A percentile compares a stretch with the other conserved stretches of the same genome.
Conservation (phyloP, 2,797 vertebrate species). For the Hippocampus kuda region DNA sequence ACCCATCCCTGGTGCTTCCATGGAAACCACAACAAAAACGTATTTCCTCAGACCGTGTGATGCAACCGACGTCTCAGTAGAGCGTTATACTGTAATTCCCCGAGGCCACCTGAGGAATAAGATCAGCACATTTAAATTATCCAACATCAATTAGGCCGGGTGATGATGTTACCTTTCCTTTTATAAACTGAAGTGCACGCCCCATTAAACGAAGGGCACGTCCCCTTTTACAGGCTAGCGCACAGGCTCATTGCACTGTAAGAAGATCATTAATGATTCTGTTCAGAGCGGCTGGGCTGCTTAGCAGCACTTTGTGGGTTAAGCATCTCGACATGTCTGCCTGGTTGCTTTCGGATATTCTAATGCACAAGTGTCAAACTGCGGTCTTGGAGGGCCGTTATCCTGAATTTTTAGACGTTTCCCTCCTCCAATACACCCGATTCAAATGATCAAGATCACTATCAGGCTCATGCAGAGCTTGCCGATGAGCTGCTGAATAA, state of each 20-base stretch:
- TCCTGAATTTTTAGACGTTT: too few relatives aligned
- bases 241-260: not conserved
- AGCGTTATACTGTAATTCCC: not conserved
- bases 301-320: not conserved
- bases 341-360: not conserved
- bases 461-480: too few relatives aligned
- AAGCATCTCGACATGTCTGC: not conserved
- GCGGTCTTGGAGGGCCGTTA: too few relatives aligned
- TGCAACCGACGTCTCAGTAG: not conserved
- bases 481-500: too few relatives aligned
- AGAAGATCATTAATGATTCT: slow-evolving; percentile 1
- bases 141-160: not conserved
- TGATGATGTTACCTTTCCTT: slow-evolving; percentile 1
- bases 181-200: not conserved
- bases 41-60: not conserved
- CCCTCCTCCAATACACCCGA: too few relatives aligned
- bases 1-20: too few relatives aligned
- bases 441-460: too few relatives aligned
- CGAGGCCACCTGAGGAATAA: not conserved
- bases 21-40: not conserved
- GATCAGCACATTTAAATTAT: not conserved
- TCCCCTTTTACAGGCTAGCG: not conserved
- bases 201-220: not conserved
- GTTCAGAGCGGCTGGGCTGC: not conserved
- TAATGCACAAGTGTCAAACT: too few relatives aligned